These are phyloP conservation scores for Nycticebus coucang DNA, from an alignment of 2,113 vertebrate species.

Conservation along the genomic window DNA sequence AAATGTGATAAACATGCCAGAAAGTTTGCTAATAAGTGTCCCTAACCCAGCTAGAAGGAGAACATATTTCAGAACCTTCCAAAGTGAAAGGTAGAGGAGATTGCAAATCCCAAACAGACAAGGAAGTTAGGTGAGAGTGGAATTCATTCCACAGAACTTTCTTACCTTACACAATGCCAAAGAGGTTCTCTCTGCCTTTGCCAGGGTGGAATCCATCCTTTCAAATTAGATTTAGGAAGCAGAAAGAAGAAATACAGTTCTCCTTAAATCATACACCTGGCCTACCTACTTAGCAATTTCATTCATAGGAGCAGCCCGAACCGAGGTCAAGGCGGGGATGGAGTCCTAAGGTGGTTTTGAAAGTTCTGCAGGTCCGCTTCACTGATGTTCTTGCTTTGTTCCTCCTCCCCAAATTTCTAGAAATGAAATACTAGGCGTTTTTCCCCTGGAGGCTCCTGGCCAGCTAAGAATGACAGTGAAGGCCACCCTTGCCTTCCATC, in stretches of 20 bases:
- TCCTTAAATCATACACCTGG: not conserved
- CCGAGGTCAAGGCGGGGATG: not conserved
- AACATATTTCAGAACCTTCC: not conserved
- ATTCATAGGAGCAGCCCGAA: not conserved
- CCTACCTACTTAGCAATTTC: not conserved
- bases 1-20: not conserved
- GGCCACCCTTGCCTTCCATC: constrained; percentile 51
- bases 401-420: constrained; percentile 60
- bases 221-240: constrained; percentile 54
- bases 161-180: constrained; percentile 83
- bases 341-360: constrained; percentile 2
- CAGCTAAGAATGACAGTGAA: not conserved
- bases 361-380: constrained; percentile 43
- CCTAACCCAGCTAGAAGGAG: not conserved
- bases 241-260: constrained; percentile 10
- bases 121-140: not conserved
- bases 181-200: constrained; percentile 42
- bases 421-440: constrained; percentile 41
- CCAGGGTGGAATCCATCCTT: constrained; percentile 75
- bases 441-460: not conserved
- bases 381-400: constrained; percentile 45
- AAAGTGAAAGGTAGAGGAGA: not conserved
- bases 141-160: not conserved
- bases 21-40: not conserved
- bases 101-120: not conserved